Conservation (phyloP, 2,888 invertebrate species). For the Rutpela maculata region DNA sequence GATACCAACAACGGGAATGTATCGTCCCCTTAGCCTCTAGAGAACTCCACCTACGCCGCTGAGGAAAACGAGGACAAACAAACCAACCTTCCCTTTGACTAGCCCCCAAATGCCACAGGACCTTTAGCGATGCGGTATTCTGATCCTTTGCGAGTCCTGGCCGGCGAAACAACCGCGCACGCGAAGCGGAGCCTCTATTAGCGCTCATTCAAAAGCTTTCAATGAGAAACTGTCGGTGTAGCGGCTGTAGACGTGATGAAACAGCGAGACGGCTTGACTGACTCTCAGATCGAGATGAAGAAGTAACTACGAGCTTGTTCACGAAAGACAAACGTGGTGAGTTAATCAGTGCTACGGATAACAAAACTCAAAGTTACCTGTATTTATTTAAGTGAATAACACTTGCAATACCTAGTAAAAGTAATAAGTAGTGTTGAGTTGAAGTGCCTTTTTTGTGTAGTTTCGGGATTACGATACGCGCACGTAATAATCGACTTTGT, state of each 20-base stretch:
- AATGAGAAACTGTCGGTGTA: constrained; percentile 8
- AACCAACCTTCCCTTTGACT: constrained; percentile 8
- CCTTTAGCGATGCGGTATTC: constrained; percentile 30
- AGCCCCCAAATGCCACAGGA: constrained; percentile 35
- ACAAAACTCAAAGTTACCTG: not conserved
- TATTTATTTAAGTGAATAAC: not conserved
- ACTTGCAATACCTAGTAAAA: not conserved
- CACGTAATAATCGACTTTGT: no score
- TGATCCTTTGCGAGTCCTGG: constrained; percentile 30
- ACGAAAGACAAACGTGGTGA: not conserved
- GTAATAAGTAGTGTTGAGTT: not conserved
- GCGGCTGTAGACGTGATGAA: constrained; percentile 14
- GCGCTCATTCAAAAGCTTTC: constrained; percentile 27
- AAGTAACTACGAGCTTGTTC: not conserved
- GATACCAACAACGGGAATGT: no score
- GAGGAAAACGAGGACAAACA: not conserved
- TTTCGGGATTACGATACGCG: no score
- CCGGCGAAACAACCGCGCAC: constrained; percentile 17
- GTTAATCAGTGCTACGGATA: not conserved
- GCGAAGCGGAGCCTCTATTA: constrained; percentile 12
- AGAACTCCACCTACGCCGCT: not conserved
- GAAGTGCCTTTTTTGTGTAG: not conserved
- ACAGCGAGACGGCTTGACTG: constrained; percentile 15
- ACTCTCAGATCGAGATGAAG: constrained; percentile 12
- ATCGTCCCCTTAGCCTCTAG: no score